Conservation (phyloP, 2,888 invertebrate genomes). For the Drosophila hamatofila region DNA sequence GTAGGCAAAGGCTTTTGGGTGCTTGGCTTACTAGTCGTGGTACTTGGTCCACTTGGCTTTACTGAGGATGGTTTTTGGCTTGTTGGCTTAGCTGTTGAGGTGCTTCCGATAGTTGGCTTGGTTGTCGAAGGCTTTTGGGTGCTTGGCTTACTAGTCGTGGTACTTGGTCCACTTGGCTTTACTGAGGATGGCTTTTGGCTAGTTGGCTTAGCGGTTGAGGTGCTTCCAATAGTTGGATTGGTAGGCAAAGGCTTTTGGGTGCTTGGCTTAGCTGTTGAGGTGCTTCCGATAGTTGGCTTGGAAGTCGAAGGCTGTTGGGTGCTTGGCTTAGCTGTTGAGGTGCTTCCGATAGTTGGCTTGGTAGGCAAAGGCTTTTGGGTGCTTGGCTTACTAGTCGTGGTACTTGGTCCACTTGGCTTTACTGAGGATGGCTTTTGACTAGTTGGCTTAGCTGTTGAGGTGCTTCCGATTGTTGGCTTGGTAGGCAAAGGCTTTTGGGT, state of each 20-base stretch:
- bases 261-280: neutral
- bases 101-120: neutral
- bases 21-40: neutral
- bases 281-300: neutral
- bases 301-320: neutral
- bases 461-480: too few species aligned
- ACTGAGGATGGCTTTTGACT: neutral
- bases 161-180: neutral
- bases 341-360: neutral
- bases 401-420: neutral
- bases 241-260: neutral
- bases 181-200: too few species aligned
- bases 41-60: conserved; percentile 2
- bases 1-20: neutral
- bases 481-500: too few species aligned
- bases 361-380: neutral
- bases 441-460: too few species aligned
- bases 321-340: too few species aligned
- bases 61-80: neutral
- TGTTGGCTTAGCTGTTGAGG: neutral
- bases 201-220: too few species aligned
- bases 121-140: neutral
- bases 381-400: neutral
- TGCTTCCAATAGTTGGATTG: neutral
- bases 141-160: neutral